Percentiles rank a stretch among this genome's conserved stretches.
Conservation (phyloP, 2,113 vertebrate species). For the Dasypus novemcinctus region DNA sequence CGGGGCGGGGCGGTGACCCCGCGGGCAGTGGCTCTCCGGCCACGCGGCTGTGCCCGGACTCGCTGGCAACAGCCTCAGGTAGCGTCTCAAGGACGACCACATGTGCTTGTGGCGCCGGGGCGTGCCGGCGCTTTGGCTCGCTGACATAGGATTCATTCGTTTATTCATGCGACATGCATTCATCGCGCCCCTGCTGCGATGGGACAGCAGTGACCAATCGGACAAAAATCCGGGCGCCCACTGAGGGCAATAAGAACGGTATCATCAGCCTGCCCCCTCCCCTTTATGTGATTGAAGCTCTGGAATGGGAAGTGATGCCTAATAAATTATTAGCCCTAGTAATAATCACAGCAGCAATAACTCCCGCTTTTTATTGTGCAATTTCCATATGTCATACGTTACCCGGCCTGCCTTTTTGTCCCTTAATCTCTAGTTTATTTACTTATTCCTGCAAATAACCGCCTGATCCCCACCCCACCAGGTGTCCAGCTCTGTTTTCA, state of each 20-base stretch:
- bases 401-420: too few relatives aligned
- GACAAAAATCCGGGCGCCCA: neutral
- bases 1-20: neutral
- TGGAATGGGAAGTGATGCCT: neutral
- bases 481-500: too few relatives aligned
- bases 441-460: too few relatives aligned
- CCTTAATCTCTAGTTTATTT: too few relatives aligned
- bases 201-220: neutral
- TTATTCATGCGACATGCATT: neutral
- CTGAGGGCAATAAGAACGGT: neutral
- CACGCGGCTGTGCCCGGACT: rapidly evolving
- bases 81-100: too few relatives aligned
- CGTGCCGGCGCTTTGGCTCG: neutral
- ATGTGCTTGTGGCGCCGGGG: neutral
- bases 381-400: too few relatives aligned
- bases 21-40: rapidly evolving
- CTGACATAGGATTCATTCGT: neutral
- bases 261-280: neutral
- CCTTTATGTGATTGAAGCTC: neutral
- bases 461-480: too few relatives aligned
- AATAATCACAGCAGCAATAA: too few relatives aligned
- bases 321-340: too few relatives aligned
- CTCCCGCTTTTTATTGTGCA: too few relatives aligned
- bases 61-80: neutral
- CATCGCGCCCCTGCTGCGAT: neutral